Base-by-base conservation (phyloP, 1,140 invertebrate genomes). In the Aphelinus certus region DNA sequence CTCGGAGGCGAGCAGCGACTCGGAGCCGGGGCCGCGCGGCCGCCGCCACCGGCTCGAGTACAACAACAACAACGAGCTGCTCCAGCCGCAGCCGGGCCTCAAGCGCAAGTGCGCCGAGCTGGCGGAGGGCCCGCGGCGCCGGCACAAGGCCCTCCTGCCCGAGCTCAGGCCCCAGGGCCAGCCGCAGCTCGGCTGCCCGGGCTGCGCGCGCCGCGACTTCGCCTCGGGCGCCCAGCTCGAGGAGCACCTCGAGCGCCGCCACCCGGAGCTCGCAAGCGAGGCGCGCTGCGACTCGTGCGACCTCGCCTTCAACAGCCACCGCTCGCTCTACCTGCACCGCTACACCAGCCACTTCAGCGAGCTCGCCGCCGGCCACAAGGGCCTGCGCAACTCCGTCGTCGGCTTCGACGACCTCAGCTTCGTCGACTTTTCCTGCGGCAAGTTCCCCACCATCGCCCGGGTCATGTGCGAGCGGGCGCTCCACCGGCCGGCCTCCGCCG, bases 341-440 rank as follows among this genome's bases (percentile, higher is more conserved):
- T 90, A 86, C 78, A 91, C 90, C 79, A 86, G 84, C 1, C 93
- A 93, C 78, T 88, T 86, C 45, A 88, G 87, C 69, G 88, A 90
- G 51, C 26, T 26, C 26, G 26, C 26, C 26, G 26, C 26, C 26
- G 26, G 26, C 26, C 79, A 67, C 2, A 69, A 71, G 45, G 72
- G 78, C 64, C 76, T 84, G 3, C 80, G 77, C 3, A 85, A 83
- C 68, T 83, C 83, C 1, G 87, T 90, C 0, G 83, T 91, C 1
- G 93, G 93, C 3, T 95, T 94, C 82, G 89, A 92, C 66, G 93
- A 95, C 83, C 84, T 95, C n/a, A 92, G 90, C 3, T 94, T 94
- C 81, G 90, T 94, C 1, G 94, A 95, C 81, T 96, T 95, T 79
- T 93, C 94, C 0, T 91, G 90, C 47, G 89, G 90, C 61, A 95